Evolutionary conservation across 2,888 invertebrate genomes (phyloP), one percentile per base, ranked within the genome.

Genomic region (Drosophila subquinaria): DNA sequence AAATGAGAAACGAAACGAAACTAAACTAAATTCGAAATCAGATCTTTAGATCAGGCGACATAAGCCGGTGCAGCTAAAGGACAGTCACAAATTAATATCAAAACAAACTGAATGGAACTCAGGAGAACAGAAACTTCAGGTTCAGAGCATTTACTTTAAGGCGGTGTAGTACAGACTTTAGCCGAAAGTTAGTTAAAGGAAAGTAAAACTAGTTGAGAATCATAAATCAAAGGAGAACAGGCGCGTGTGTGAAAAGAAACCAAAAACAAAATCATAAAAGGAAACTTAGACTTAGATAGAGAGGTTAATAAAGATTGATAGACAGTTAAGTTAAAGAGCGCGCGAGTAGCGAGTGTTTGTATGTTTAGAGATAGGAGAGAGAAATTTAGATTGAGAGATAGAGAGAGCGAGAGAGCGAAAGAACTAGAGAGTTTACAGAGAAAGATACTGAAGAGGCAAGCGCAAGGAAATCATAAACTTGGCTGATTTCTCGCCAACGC

Each of bases 141-240:
- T 80, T 84, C 63, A 78, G 76, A 84, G 88, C 83, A 88, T 73
- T 45, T 59, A 82, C 73, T 81, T 71, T 61, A 64, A 74, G 85
- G 85, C 84, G 76, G 82, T 84, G 84, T 88, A 61, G 57, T 81
- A 79, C 73, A 85, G 85, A 74, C 65, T 73, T 85, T 87, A 87
- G 79, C 79, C 73, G 76, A 78, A 80, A 79, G 56, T 60, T 48
- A 48, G 45, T 36, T 69, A 56, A 79, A 65, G 59, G 48, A 69
- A 60, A 72, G 27, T 56, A 74, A 65, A 80, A 69, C 78, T 80
- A 79, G 69, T 71, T 82, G 36, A 33, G 67, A 59, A 79, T 30
- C 27, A 6, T 5, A 84, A 83, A 78, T 69, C 36, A 84, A 55
- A 81, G 59, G 17, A 69, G 55, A 87, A 76, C 71, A 84, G 83